Conservation (phyloP, 2,888 invertebrate species). For the Agriopis leucophaearia region DNA sequence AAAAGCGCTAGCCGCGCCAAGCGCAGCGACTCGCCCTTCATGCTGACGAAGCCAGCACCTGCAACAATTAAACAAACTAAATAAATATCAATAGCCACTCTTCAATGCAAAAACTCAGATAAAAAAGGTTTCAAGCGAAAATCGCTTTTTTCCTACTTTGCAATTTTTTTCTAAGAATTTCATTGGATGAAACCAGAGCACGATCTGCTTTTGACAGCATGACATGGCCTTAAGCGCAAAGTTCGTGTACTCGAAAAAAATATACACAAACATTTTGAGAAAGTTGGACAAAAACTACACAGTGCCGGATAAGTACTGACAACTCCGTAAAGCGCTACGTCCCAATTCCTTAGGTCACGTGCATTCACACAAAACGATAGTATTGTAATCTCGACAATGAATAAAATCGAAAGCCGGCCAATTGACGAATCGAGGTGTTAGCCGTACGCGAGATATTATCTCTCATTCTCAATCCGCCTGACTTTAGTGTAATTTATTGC, state of each 20-base stretch:
- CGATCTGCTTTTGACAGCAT: conserved; percentile 46
- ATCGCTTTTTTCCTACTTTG: neutral
- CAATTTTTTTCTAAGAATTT: conserved; percentile 3
- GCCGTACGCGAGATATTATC: conserved; percentile 40
- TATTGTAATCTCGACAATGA: conserved; percentile 49
- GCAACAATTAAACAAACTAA: conserved; percentile 49
- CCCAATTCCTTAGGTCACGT: conserved; percentile 41
- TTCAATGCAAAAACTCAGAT: neutral
- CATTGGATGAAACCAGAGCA: conserved; percentile 24
- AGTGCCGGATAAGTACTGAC: conserved; percentile 28
- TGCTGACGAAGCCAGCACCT: conserved; percentile 68
- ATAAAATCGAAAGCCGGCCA: conserved; percentile 68
- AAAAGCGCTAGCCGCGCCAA: conserved; percentile 77
- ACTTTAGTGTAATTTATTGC: conserved; percentile 51
- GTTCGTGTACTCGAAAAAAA: conserved; percentile 47
- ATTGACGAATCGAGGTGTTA: conserved; percentile 32
- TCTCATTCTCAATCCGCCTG: conserved; percentile 39
- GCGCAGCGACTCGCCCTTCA: conserved; percentile 78
- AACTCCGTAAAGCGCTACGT: conserved; percentile 39
- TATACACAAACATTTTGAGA: conserved; percentile 51
- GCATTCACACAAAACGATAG: conserved; percentile 42
- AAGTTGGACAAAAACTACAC: conserved; percentile 54
- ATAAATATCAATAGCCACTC: conserved; percentile 16
- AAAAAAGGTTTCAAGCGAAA: neutral
- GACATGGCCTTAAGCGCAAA: conserved; percentile 39